phyloP scores from a whole-genome alignment of 1,140 invertebrate genomes.

The Drosophila albomicans region DNA sequence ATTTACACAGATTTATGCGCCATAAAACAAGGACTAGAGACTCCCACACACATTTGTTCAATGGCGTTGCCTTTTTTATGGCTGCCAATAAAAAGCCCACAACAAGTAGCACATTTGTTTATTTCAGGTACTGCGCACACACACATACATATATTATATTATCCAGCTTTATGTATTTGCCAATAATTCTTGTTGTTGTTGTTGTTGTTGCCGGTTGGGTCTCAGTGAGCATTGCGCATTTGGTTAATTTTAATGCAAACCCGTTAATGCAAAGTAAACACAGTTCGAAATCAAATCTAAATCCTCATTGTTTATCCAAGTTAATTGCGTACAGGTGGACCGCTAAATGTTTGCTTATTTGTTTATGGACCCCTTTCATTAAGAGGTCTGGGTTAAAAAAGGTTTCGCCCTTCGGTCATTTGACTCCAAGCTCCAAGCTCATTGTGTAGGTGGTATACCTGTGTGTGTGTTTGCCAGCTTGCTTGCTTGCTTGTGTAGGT shows the following conservation, averaged over 20 bases:
- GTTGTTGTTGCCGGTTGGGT: not conserved
- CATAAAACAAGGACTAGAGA: constrained; percentile 72
- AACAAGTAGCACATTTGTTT: constrained; percentile 40
- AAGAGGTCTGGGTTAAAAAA: constrained; percentile 31
- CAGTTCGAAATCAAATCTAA: constrained; percentile 34
- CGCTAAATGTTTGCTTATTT: constrained; percentile 61
- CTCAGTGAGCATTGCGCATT: constrained; percentile 31
- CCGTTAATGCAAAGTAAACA: constrained; percentile 77
- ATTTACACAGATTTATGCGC: constrained; percentile 71
- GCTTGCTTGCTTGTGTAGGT: not conserved
- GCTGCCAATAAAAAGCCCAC: constrained; percentile 57
- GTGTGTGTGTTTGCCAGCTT: not conserved
- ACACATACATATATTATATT: constrained; percentile 12
- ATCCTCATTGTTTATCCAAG: constrained; percentile 58
- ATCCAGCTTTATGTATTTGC: constrained; percentile 13
- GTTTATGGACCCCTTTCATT: constrained; percentile 59
- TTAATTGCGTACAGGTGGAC: constrained; percentile 57
- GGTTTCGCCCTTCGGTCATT: constrained; percentile 19
- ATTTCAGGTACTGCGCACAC: constrained; percentile 1
- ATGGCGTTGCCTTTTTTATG: constrained; percentile 55
- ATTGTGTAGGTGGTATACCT: not conserved
- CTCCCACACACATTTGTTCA: constrained; percentile 7
- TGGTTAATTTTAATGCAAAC: constrained; percentile 57
- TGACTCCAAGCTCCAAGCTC: not conserved
- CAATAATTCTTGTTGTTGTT: constrained; percentile 26